phyloP scores from a whole-genome alignment of 2,113 vertebrate genomes.

The Cardinalis cardinalis region DNA sequence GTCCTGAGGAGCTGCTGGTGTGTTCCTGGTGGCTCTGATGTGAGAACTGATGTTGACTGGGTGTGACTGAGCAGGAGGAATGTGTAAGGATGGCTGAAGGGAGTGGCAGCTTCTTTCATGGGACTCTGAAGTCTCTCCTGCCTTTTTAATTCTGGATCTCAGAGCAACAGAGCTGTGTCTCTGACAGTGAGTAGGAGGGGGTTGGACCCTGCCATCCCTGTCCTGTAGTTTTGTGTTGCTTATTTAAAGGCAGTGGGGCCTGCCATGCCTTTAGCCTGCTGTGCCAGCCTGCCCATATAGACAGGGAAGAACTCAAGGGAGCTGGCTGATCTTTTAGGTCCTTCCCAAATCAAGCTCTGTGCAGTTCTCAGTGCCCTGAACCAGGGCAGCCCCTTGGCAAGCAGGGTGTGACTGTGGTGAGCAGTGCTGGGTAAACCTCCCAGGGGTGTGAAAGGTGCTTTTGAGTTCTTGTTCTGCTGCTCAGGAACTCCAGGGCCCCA shows the following conservation, averaged over 20 bases:
- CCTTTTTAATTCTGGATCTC: background rate
- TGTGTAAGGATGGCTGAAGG: too few species aligned
- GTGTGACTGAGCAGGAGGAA: background rate
- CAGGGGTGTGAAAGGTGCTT: background rate
- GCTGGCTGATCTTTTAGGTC: background rate
- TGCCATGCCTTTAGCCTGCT: background rate
- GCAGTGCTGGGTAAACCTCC: background rate
- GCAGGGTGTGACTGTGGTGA: background rate
- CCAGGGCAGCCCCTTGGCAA: background rate
- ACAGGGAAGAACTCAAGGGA: rapidly evolving
- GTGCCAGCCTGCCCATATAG: background rate
- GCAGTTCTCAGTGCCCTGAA: background rate
- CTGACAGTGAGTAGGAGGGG: background rate
- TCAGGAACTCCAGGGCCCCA: background rate
- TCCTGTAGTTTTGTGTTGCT: background rate
- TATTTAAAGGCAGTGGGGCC: background rate
- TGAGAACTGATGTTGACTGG: background rate
- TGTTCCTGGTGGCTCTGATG: background rate
- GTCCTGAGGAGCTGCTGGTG: background rate
- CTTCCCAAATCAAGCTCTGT: background rate
- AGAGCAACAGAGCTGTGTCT: background rate
- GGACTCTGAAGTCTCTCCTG: background rate
- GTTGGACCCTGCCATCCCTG: background rate
- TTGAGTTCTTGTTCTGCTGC: background rate
- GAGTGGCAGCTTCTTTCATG: rapidly evolving